These are phyloP conservation scores for Auanema freiburgensis DNA, from an alignment of 2,888 invertebrate genomes.

Conservation along the genomic window DNA sequence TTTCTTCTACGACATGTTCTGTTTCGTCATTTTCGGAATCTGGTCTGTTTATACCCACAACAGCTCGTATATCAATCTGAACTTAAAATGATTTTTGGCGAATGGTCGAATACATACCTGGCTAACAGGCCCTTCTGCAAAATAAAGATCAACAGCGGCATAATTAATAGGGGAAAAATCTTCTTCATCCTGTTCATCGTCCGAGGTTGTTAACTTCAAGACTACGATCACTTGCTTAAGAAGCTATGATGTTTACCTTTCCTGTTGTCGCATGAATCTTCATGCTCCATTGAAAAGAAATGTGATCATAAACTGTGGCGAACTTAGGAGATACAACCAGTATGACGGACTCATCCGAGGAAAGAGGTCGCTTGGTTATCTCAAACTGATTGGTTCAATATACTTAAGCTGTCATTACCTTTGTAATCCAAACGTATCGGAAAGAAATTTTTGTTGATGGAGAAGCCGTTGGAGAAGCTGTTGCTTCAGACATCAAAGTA, in stretches of 20 bases:
- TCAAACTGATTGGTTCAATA: conserved; percentile 3
- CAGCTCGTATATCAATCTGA: conserved; percentile 26
- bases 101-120: conserved; percentile 22
- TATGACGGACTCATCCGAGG: conserved; percentile 43
- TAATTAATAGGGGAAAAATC: conserved; percentile 42
- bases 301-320: conserved; percentile 60
- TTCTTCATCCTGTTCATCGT: conserved; percentile 32
- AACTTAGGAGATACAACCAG: conserved; percentile 61
- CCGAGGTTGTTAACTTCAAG: conserved; percentile 11
- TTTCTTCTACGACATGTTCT: conserved; percentile 27
- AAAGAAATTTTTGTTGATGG: conserved; percentile 4
- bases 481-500: not conserved
- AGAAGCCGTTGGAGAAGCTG: not conserved
- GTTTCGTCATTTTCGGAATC: conserved; percentile 9
- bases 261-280: conserved; percentile 55
- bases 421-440: conserved; percentile 1
- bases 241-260: conserved; percentile 24
- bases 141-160: conserved; percentile 61
- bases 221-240: not conserved
- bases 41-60: conserved; percentile 25
- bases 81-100: not conserved
- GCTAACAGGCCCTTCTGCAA: conserved; percentile 58
- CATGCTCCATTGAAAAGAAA: conserved; percentile 62
- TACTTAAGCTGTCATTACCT: not conserved
- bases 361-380: conserved; percentile 34